phyloP scores from a whole-genome alignment of 53 echinoderm and acorn worm genomes.

The Stichopus horrens region DNA sequence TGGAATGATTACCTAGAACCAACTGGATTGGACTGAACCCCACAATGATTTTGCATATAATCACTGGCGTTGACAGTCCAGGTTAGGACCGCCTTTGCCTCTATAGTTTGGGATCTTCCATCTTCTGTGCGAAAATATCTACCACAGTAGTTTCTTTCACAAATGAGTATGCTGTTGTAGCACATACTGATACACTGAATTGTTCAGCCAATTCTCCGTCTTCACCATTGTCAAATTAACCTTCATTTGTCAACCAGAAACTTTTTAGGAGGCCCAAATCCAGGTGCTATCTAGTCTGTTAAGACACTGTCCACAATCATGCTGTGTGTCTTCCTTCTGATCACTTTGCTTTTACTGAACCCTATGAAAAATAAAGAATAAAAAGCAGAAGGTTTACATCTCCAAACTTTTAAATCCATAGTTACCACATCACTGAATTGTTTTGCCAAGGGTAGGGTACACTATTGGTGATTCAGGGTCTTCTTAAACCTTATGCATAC shows the following conservation, averaged over 20 bases:
- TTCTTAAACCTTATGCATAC: slow-evolving; percentile 53
- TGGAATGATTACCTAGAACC: slow-evolving; percentile 40
- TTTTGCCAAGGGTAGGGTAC: slow-evolving; percentile 40
- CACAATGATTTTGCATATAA: slow-evolving; percentile 54
- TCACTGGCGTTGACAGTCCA: slow-evolving; percentile 63
- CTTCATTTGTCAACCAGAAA: slow-evolving; percentile 34
- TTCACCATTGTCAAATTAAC: slow-evolving; percentile 43
- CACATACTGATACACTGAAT: slow-evolving; percentile 50
- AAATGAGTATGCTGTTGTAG: slow-evolving; percentile 57
- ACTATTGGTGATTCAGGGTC: slow-evolving; percentile 50
- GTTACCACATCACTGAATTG: slow-evolving; percentile 62
- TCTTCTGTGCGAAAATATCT: slow-evolving; percentile 56
- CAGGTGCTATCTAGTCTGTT: slow-evolving; percentile 56
- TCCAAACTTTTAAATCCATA: slow-evolving; percentile 50
- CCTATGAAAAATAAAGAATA: slow-evolving; percentile 50
- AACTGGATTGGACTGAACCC: slow-evolving; percentile 53
- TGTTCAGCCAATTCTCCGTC: slow-evolving; percentile 43
- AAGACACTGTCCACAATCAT: slow-evolving; percentile 51
- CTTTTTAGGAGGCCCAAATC: slow-evolving; percentile 55
- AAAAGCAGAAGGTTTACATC: slow-evolving; percentile 52
- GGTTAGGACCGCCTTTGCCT: slow-evolving; percentile 37
- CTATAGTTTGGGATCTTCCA: slow-evolving; percentile 57
- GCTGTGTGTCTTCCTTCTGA: slow-evolving; percentile 50
- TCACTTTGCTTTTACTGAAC: slow-evolving; percentile 57
- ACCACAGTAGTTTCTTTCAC: slow-evolving; percentile 52